Base-by-base conservation (phyloP, 2,113 vertebrate genomes). In the Agelaius tricolor region DNA sequence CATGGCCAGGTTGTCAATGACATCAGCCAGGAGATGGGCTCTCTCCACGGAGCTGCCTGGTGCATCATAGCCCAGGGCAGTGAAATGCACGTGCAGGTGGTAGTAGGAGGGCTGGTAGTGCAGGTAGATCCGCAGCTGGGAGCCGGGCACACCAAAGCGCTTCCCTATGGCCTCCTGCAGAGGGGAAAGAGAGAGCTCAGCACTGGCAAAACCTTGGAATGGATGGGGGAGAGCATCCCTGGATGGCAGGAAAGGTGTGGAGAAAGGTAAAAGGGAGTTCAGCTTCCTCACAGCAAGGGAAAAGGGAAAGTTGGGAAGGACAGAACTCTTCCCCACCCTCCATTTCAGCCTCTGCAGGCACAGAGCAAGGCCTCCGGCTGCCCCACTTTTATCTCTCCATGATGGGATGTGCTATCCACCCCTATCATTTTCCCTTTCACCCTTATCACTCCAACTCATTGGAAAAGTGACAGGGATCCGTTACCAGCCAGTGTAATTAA, bases 71-170 rank as follows among this genome's bases (percentile, higher is more conserved):
- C 98, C 98, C 97, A 99, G 96, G 8, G 98, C 98, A 0, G 98
- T 99, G 98, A 99, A 99, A 71, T 99, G 99, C 33, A 99, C 97
- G 0, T 99, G 99, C 22, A 99, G 98, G 97, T 99, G 99, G 87
- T 99, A 98, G 95, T 99, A 99, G 49, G 99, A 99, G 1, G 99
- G 99, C 66, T 99, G 99, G 97, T 99, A 99, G 94, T 99, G 99
- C 80, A 99, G 97, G 96, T 99, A 99, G 55, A 99, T 94, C 0
- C 99, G 97, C 78, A 99, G 97, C 54, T 98, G 98, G 67, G 97
- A 97, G 23, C 90, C 94, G 0, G 96, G 88, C 49, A 99, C 79
- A 0, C 94, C 85, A 2, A 98, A 99, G 6, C 89, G 97, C 97
- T 98, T 91, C 59, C 54, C 61, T 79, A 99, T 95, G 82, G 98